Percentiles rank a stretch among this genome's conserved stretches.
Conservation (phyloP, 2,797 vertebrate genomes). For the Mastacembelus armatus region DNA sequence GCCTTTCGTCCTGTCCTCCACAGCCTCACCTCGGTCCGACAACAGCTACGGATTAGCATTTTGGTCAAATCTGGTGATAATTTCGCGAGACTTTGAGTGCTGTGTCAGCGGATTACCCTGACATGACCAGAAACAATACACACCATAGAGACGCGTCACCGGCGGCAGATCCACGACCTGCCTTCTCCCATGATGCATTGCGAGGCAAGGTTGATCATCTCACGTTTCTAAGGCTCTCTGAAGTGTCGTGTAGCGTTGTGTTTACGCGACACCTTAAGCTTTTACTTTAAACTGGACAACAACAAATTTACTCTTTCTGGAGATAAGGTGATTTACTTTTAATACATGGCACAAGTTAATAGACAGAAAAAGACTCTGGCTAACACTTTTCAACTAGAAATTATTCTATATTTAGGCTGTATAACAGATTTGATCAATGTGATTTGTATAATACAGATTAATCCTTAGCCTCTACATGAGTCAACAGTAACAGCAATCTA, state of each 20-base stretch:
- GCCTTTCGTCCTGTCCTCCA: slow-evolving; percentile 31
- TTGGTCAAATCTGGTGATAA: slow-evolving; percentile 31
- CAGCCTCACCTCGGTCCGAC: slow-evolving; percentile 53
- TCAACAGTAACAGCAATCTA: too few relatives aligned
- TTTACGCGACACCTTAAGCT: too few relatives aligned
- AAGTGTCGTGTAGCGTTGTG: not conserved
- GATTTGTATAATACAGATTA: too few relatives aligned
- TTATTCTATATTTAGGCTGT: too few relatives aligned
- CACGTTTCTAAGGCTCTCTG: slow-evolving; percentile 8
- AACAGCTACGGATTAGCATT: slow-evolving; percentile 11
- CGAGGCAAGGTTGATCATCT: not conserved
- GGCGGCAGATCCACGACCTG: rapidly evolving
- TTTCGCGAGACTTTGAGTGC: slow-evolving; percentile 65
- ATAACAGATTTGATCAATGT: too few relatives aligned
- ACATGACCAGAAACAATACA: slow-evolving; percentile 28
- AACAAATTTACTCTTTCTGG: not conserved
- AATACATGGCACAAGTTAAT: too few relatives aligned
- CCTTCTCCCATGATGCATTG: slow-evolving; percentile 45
- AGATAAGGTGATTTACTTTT: too few relatives aligned
- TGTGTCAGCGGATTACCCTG: slow-evolving; percentile 29
- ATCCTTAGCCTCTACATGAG: too few relatives aligned
- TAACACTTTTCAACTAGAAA: too few relatives aligned
- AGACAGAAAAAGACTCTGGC: too few relatives aligned
- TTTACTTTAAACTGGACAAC: too few relatives aligned
- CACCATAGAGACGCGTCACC: not conserved